Conservation (phyloP, 2,113 vertebrate species). For the Prochilodus magdalenae region DNA sequence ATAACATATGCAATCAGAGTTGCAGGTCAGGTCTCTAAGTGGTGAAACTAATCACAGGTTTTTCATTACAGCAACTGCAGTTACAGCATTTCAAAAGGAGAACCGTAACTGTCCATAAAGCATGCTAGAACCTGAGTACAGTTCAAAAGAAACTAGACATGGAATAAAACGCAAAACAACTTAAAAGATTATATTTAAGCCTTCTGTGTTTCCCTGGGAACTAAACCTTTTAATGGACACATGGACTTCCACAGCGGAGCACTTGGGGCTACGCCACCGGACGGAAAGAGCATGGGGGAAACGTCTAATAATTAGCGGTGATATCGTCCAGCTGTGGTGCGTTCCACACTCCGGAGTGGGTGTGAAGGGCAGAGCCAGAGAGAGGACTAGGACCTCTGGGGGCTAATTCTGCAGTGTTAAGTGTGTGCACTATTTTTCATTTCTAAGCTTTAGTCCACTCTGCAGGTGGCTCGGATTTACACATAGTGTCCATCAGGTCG, state of each 20-base stretch:
- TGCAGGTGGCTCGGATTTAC: conserved; percentile 15
- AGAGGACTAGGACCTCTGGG: neutral
- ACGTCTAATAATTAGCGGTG: conserved; percentile 39
- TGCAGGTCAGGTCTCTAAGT: conserved; percentile 25
- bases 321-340: conserved; percentile 38
- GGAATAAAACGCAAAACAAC: neutral
- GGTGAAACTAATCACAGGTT: conserved; percentile 13
- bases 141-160: neutral
- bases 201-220: conserved; percentile 68
- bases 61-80: neutral
- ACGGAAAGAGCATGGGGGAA: conserved; percentile 5
- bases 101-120: neutral
- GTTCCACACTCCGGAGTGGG: neutral
- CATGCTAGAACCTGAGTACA: conserved; percentile 7
- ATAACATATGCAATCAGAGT: conserved; percentile 39
- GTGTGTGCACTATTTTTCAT: neutral
- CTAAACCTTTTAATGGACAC: conserved; percentile 45
- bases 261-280: neutral
- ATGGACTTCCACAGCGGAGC: conserved; percentile 24
- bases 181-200: conserved; percentile 16
- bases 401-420: neutral
- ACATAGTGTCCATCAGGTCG: conserved; percentile 16
- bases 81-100: neutral
- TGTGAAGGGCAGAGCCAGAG: neutral
- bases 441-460: neutral